Evolutionary conservation across 1,140 invertebrate genomes (phyloP).

Genomic region (Neodiprion fabricii): DNA sequence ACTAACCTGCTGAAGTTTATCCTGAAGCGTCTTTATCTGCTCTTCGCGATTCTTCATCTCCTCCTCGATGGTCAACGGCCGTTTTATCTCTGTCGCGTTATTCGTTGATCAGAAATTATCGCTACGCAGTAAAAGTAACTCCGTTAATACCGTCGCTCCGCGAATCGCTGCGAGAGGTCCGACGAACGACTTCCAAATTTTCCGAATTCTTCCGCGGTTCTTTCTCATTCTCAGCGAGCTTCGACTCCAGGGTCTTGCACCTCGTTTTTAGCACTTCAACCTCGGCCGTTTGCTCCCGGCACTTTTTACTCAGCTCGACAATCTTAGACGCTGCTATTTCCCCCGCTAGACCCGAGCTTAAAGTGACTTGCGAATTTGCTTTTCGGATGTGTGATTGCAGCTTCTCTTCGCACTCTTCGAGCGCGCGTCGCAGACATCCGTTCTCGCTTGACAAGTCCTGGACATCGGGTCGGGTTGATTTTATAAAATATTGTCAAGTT

Average conservation of each 20-base stretch:
- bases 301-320: slow-evolving; percentile 58
- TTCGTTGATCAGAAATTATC: neutral
- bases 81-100: neutral
- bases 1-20: slow-evolving; percentile 65
- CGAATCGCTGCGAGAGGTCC: no score
- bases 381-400: slow-evolving; percentile 17
- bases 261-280: slow-evolving; percentile 51
- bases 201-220: slow-evolving; percentile 37
- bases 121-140: slow-evolving; percentile 18
- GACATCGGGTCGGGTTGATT: slow-evolving; percentile 19
- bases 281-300: slow-evolving; percentile 56
- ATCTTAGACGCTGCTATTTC: slow-evolving; percentile 52
- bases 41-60: slow-evolving; percentile 36
- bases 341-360: slow-evolving; percentile 19
- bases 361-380: neutral
- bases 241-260: slow-evolving; percentile 45
- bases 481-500: neutral
- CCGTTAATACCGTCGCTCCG: no score
- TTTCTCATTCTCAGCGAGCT: slow-evolving; percentile 34
- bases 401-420: slow-evolving; percentile 36
- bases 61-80: slow-evolving; percentile 4
- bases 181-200: neutral
- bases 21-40: slow-evolving; percentile 66
- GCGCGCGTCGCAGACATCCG: slow-evolving; percentile 37
- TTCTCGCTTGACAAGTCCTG: slow-evolving; percentile 55